phyloP scores from a whole-genome alignment of 2,113 vertebrate species.

The Seriola aureovittata region DNA sequence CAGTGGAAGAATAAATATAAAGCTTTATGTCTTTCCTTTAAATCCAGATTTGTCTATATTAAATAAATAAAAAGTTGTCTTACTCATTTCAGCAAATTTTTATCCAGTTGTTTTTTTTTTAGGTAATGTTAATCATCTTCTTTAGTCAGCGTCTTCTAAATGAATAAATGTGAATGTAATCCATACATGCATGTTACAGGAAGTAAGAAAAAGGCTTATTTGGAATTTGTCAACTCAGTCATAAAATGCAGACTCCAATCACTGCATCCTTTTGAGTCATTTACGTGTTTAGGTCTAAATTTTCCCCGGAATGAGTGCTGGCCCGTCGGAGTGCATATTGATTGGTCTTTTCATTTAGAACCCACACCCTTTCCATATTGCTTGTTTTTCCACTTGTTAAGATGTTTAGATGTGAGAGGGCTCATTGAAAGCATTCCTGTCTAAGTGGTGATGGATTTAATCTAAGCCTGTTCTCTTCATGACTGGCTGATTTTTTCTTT shows the following conservation, averaged over 20 bases:
- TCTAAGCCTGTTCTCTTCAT: conserved; percentile 4
- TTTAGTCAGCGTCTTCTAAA: not conserved
- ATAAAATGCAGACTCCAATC: not conserved
- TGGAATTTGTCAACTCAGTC: not conserved
- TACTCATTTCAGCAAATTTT: not conserved
- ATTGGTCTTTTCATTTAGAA: conserved; percentile 18
- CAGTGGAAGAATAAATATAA: not conserved
- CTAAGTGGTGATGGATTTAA: conserved; percentile 43
- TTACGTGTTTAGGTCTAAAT: not conserved
- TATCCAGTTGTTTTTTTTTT: not conserved
- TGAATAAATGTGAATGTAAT: not conserved
- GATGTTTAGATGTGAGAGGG: conserved; percentile 22
- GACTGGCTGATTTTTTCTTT: conserved; percentile 17
- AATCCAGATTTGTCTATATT: not conserved
- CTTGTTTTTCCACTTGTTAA: conserved; percentile 16
- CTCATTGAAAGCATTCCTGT: conserved; percentile 18
- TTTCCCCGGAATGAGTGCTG: not conserved
- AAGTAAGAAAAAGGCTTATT: not conserved
- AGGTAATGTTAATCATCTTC: not conserved
- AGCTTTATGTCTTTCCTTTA: not conserved
- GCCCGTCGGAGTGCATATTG: conserved; percentile 10
- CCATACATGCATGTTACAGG: not conserved
- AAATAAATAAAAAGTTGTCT: not conserved
- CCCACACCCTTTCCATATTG: not conserved
- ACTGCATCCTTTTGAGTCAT: not conserved